Base-by-base conservation (phyloP, 2,113 vertebrate species). In the Rutilus rutilus region DNA sequence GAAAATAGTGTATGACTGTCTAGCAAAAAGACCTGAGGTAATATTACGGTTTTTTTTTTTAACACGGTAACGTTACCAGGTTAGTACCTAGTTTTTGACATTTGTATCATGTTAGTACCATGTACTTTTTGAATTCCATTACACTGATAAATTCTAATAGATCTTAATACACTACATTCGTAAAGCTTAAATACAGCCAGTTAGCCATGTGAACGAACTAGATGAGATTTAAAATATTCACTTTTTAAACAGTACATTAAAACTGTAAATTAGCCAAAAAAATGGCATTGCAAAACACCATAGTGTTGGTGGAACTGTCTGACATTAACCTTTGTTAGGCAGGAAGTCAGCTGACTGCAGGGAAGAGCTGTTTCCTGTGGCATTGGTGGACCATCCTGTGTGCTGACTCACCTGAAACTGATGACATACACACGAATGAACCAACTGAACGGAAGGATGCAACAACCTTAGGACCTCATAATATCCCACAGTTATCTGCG, bases 351-450 rank as follows among this genome's bases (percentile, higher is more conserved):
- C 78, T 21, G 57, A 83, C 23, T 64, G 30, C 15, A 71, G 4
- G 50, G 65, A 21, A 45, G 75, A 75, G 23, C 42, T 6, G 12
- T 67, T 87, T 89, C 88, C 88, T 83, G 78, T 86, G 64, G 52
- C 45, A 39, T 19, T 67, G 17, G 14, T n/a, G 11, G 19, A 25
- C 17, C 78, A 57, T 86, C 25, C 30, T 42, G 65, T 74, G 19
- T 62, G 7, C 27, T 62, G 78, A 82, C 19, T 84, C 67, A 82
- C 78, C 50, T 74, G 50, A 75, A 54, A 33, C 64, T 27, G 25
- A 47, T 59, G 36, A 57, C 2, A 3, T n/a, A 14, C 64, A 71
- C 19, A 23, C 36, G 64, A 78, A 36, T 59, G 54, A 80, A 60
- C 30, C 39, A 60, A 8, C 10, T 33, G 7, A 78, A 59, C 17